These are phyloP conservation scores for Paralichthys olivaceus DNA, from an alignment of 2,113 vertebrate species.

Conservation along the genomic window DNA sequence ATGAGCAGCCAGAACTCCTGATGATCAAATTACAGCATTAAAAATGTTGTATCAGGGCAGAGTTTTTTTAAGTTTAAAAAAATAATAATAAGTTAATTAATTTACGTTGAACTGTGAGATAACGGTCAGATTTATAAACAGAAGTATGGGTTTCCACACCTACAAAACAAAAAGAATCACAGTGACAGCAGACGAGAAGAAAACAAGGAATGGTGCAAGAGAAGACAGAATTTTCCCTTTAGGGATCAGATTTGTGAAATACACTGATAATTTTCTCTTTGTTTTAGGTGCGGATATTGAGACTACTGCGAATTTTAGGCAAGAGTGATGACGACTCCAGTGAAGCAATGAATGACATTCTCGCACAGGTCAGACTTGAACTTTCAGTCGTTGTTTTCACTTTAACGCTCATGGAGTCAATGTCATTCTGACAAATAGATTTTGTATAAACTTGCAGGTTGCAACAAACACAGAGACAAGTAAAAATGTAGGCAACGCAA, in stretches of 20 bases:
- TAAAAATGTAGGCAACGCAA: constrained; percentile 99
- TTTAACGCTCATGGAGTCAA: background rate
- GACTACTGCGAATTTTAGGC: constrained; percentile 97
- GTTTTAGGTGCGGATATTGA: constrained; percentile 94
- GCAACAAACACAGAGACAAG: constrained; percentile 99
- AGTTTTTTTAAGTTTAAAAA: background rate
- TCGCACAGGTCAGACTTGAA: constrained; percentile 91
- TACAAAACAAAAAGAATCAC: background rate
- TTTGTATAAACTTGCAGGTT: constrained; percentile 82
- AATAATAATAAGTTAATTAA: background rate
- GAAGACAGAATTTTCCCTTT: background rate
- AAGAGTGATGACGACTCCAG: constrained; percentile 98
- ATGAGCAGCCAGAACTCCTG: background rate
- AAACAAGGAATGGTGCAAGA: background rate
- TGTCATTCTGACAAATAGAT: constrained; percentile 2
- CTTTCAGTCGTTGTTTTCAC: background rate
- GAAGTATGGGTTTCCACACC: background rate
- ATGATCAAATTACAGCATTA: background rate
- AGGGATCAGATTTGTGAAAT: background rate
- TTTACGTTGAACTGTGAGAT: background rate
- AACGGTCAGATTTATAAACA: background rate
- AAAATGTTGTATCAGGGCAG: background rate
- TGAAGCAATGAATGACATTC: constrained; percentile 99
- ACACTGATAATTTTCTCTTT: background rate
- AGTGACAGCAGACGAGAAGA: background rate